Conservation (phyloP, 2,113 vertebrate species). For the Astatoreochromis straeleni region DNA sequence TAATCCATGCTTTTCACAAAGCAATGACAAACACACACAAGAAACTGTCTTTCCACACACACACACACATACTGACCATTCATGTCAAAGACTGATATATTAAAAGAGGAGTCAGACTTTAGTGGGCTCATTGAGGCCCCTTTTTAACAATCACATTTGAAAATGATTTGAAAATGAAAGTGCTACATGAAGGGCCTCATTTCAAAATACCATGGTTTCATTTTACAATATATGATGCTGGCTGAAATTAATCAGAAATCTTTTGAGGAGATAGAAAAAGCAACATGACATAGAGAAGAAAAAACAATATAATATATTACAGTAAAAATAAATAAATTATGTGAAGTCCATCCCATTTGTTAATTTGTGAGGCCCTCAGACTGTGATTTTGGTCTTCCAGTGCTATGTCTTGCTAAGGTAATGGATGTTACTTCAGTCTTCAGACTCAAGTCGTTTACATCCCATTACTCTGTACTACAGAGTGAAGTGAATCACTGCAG, state of each 20-base stretch:
- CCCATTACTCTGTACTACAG: background rate
- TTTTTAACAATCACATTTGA: background rate
- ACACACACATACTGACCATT: background rate
- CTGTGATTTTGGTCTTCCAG: background rate
- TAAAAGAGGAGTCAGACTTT: background rate
- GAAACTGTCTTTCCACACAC: background rate
- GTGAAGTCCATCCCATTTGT: background rate
- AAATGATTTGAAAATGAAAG: background rate
- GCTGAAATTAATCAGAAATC: background rate
- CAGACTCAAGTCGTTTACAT: background rate
- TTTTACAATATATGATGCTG: background rate
- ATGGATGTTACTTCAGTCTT: background rate
- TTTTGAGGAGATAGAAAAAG: background rate
- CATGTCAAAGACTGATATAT: background rate
- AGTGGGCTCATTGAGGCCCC: background rate
- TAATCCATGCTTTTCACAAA: background rate
- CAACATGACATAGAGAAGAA: background rate
- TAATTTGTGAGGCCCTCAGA: background rate
- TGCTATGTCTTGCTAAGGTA: background rate
- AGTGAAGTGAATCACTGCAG: background rate
- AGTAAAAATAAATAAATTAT: background rate
- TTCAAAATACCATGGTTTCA: background rate
- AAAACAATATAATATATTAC: background rate
- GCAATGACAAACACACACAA: background rate
- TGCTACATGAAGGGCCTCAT: background rate